A percentile compares a stretch with the other conserved stretches of the same genome.
Evolutionary conservation across 2,888 invertebrate species (phyloP).

Genomic region (Sphaerophoria rueppellii): DNA sequence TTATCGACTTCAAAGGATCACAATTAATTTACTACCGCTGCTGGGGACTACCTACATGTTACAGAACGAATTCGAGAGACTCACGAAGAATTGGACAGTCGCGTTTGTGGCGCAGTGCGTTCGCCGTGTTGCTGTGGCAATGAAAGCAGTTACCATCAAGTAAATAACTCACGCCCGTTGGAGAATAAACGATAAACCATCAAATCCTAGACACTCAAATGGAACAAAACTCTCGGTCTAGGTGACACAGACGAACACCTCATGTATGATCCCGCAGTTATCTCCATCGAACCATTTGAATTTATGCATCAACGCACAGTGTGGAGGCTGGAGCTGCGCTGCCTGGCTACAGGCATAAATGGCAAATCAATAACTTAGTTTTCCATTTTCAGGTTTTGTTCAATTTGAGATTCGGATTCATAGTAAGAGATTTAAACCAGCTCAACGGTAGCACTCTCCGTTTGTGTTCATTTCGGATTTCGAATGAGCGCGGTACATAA

Average conservation of each 20-base stretch:
- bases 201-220: slow-evolving; percentile 29
- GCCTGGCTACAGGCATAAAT: background rate
- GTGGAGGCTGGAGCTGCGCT: slow-evolving; percentile 25
- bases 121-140: slow-evolving; percentile 12
- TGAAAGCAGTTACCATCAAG: background rate
- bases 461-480: background rate
- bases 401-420: background rate
- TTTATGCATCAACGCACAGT: slow-evolving; percentile 40
- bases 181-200: slow-evolving; percentile 37
- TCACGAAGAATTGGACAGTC: background rate
- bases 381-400: background rate
- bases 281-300: slow-evolving; percentile 44
- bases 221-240: slow-evolving; percentile 23
- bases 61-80: background rate
- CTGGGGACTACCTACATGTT: slow-evolving; percentile 51
- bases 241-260: slow-evolving; percentile 51
- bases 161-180: slow-evolving; percentile 46
- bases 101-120: background rate
- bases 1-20: slow-evolving; percentile 58
- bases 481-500: slow-evolving; percentile 49
- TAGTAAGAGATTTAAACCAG: slow-evolving; percentile 5
- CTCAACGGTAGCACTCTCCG: slow-evolving; percentile 10
- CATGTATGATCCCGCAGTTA: slow-evolving; percentile 13
- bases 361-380: slow-evolving; percentile 51
- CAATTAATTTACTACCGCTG: slow-evolving; percentile 59